Evolutionary conservation across 2,888 invertebrate species (phyloP), one percentile per base, ranked within the genome.

Genomic region (Polyommatus icarus): DNA sequence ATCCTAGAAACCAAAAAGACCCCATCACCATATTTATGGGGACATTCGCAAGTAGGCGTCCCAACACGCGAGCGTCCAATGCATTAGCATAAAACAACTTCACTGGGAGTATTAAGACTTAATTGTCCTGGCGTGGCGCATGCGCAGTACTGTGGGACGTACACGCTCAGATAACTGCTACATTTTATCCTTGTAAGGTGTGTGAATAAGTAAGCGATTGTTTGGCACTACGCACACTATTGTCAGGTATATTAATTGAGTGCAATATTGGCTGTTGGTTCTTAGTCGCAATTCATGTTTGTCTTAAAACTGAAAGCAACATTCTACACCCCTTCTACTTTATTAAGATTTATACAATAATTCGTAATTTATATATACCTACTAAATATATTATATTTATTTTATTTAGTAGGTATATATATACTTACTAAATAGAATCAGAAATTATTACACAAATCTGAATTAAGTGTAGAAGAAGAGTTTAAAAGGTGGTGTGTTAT

Each of bases 51-150:
- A 77, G 92, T 93, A 91, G 93, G 93, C 92, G 93, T 89, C 84
- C 80, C 82, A 86, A 93, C 93, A 93, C 92, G 93, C 93, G 86
- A 93, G 84, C 84, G 86, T 82, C 84, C 85, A 81, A 82, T 86
- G 86, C 86, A 93, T 94, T 94, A 92, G 92, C 94, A 94, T 94
- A 93, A 89, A 91, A 94, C 94, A 94, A 92, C 92, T 88, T 88
- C 89, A 89, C 87, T 87, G 89, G 87, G 85, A 85, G 91, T 92
- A 92, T 94, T 93, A 92, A 92, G 92, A 90, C 93, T 94, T 94
- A 93, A 94, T 94, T 94, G 93, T 93, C 88, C 84, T 86, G 87
- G 88, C 87, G 87, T 87, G 87, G 87, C 85, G 84, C 84, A 85
- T 85, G 84, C 83, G 84, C 86, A 79, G 82, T 82, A 84, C 85